Conservation (phyloP, 2,888 invertebrate genomes). For the Andrena minutula region DNA sequence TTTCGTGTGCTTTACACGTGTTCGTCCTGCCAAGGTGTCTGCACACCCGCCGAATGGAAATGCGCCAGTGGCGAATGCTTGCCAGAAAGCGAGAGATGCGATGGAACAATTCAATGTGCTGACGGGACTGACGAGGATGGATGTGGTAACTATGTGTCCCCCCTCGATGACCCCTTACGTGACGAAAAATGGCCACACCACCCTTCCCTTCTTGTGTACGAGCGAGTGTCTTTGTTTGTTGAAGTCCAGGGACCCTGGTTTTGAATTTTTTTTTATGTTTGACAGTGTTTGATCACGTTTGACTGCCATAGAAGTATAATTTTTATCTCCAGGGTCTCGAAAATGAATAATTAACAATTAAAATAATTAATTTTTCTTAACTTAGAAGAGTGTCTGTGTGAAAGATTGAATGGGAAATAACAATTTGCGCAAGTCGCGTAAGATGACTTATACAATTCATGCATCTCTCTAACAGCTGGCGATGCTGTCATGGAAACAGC, state of each 20-base stretch:
- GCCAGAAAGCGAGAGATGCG: conserved; percentile 86
- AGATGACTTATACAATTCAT: not conserved
- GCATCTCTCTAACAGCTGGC: conserved; percentile 8
- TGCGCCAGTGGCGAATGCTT: conserved; percentile 88
- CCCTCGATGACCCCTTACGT: not conserved
- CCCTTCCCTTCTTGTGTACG: conserved; percentile 4
- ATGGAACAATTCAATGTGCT: conserved; percentile 85
- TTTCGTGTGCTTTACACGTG: conserved; percentile 75
- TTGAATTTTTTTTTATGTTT: not conserved
- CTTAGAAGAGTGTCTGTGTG: too few species aligned
- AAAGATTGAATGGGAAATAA: too few species aligned
- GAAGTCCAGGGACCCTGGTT: not conserved
- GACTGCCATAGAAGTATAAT: not conserved
- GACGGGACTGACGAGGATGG: conserved; percentile 86
- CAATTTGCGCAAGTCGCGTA: too few species aligned
- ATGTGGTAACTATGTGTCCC: conserved; percentile 81
- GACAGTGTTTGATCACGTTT: not conserved
- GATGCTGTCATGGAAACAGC: not conserved
- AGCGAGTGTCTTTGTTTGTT: not conserved
- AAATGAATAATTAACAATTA: too few species aligned
- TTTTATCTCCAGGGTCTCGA: too few species aligned
- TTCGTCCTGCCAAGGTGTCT: conserved; percentile 76
- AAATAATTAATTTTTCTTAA: too few species aligned
- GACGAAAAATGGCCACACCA: conserved; percentile 55
- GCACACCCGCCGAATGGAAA: conserved; percentile 82